Evolutionary conservation across 1,140 invertebrate genomes (phyloP), one percentile per base, ranked within the genome.

Genomic region (Papilio aristodemus): DNA sequence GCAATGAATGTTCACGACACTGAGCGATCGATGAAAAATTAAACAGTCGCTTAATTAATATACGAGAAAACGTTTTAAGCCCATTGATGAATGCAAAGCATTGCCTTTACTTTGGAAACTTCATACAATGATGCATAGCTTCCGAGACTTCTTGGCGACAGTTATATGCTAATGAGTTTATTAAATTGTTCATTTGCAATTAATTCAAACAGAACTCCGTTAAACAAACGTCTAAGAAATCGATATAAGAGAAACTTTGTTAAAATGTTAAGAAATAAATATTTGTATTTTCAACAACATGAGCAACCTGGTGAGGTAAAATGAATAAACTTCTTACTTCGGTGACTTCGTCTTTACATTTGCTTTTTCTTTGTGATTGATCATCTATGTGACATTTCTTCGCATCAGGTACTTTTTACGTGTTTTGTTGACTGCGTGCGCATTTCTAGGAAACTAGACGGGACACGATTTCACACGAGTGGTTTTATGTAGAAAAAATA

Each of bases 31-130:
- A 37, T 59, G 57, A 32, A 27, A 46, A 66, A 36, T 66, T 32
- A 46, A 50, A 64, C 62, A 46, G 25, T 32, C 41, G 2, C 27
- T 66, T 66, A 66, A 66, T 66, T 66, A 60, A 60, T 60, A 43
- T 27, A 64, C 41, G 41, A 17, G 27, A 62, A 54, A 43, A 66
- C 50, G 59, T 67, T 50, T 67, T 67, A 71, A 71, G 67, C 70
- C 58, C 62, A 71, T 68, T 72, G 60, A 68, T 43, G 59, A 63
- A 64, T 68, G 71, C 70, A 63, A 36, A 68, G 59, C 66, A 38
- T 43, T 71, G 70, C 14, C 41, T 22, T 58, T 39, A 41, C 58
- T 71, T 68, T 17, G 19, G 13, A 71, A 32, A 62, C 43, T 60
- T 67, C 41, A 46, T 14, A 64, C 39, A 60, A 60, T 19, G 13